Evolutionary conservation across 2,797 vertebrate species (phyloP).

Genomic region (Pangasius krempfi): DNA sequence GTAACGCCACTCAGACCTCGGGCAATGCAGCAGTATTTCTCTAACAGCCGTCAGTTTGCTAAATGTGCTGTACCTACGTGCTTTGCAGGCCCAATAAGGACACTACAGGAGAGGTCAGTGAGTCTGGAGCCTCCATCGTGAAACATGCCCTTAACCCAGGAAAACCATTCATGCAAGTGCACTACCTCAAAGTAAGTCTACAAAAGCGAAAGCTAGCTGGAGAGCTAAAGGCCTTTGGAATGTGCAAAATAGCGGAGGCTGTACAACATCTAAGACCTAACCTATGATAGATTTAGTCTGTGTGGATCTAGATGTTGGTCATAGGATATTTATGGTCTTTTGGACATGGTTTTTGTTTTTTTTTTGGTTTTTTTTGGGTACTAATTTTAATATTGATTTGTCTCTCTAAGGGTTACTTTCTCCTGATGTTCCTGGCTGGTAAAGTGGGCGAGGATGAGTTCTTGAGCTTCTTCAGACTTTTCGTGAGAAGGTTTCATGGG

Average conservation of each 20-base stretch:
- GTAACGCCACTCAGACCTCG: conserved; percentile 34
- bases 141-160: conserved; percentile 93
- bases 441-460: conserved; percentile 81
- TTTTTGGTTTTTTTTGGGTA: neutral
- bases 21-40: conserved; percentile 47
- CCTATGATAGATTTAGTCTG: neutral
- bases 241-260: neutral
- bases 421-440: conserved; percentile 83
- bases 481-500: conserved; percentile 87
- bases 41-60: conserved; percentile 19
- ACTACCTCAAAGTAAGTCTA: conserved; percentile 90
- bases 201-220: neutral
- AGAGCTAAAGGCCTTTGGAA: neutral
- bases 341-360: neutral
- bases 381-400: neutral
- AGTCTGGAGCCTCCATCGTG: conserved; percentile 87
- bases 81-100: conserved; percentile 87
- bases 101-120: conserved; percentile 82
- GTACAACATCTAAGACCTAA: neutral
- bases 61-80: conserved; percentile 24
- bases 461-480: conserved; percentile 82
- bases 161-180: conserved; percentile 95
- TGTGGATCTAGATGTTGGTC: neutral
- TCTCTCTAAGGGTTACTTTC: conserved; percentile 87
- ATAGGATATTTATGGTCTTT: neutral